Base-by-base conservation (phyloP, 2,113 vertebrate species). In the Heterochromis multidens region DNA sequence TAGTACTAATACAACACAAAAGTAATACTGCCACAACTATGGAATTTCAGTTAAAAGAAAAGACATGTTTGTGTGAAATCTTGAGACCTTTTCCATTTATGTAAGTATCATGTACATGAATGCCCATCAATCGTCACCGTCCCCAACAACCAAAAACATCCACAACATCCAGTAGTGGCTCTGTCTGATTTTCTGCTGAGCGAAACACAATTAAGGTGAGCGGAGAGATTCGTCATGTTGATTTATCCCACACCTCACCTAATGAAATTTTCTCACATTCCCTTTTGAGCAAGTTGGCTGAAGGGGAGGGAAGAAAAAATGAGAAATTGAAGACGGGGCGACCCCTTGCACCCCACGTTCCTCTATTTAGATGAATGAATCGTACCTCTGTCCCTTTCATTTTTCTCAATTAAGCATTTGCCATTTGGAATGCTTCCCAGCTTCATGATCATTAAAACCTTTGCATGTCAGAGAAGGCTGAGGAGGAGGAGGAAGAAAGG, bases 361-460 rank as follows among this genome's bases (percentile, higher is more conserved):
- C 58, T 91, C 81, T 80, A 70, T 87, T 92, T 91, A 94, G 94
- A 95, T 87, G 82, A 96, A 95, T 95, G 94, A 94, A 93, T 91
- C 77, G 33, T 78, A 65, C 72, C 54, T 46, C 72, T 91, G 90
- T 90, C 85, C 67, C 77, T 85, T 91, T 91, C 88, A 94, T 95
- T 95, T 94, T 94, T 96, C 92, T 96, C 92, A 95, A 95, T 96
- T 95, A 95, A 87, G 87, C 56, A 8, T 92, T 93, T 92, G 86
- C 91, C 67, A 89, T 94, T 94, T 95, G 93, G 94, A 93, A 83
- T 17, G 81, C 84, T 89, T 94, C 91, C 93, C 91, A 54, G 94
- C 87, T 89, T 89, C 91, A 86, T 88, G 89, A 94, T 95, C 95
- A 95, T 94, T 95, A 95, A 95, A 95, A 93, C 87, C 90, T 83